Base-by-base conservation (phyloP, 2,888 invertebrate species). In the Synanthedon andrenaeformis region DNA sequence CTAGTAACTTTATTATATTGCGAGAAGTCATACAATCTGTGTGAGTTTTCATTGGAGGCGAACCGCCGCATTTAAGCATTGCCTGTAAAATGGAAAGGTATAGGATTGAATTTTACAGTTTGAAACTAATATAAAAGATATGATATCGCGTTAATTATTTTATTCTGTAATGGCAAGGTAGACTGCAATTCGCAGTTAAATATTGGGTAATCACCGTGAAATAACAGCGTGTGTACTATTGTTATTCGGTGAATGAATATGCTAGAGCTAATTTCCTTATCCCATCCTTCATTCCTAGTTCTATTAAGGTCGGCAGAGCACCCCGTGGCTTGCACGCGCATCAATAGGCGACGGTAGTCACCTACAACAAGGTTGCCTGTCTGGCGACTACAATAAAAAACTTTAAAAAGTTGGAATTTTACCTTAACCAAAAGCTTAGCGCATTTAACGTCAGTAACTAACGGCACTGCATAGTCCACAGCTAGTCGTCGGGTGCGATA, bases 371-470 rank as follows among this genome's bases (percentile, higher is more conserved):
- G 87, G 72, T n/a, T 98, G 97, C 50, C 99, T 91, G 19, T 92
- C 85, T 52, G 28, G 6, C 2, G 6, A 8, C 28, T 28, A 28
- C 28, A 28, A 8, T n/a, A 13, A 45, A 45, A 13, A n/a, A 4
- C 13, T 42, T 42, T 42, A 13, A 45, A 45, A 45, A n/a, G 45
- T 45, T 45, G 6, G 2, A 42, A 42, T 42, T 11, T 23, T 69
- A 93, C 96, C 90, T 98, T 95, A 17, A 99, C 96, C 62, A 99
- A 89, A 52, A 99, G 89, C 80, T 99, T 99, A 35, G 97, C 95
- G 74, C 99, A 99, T 86, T 99, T 99, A 11, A 99, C 96, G 78
- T 99, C 99, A 1, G 99, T 99, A 12, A 99, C 94, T 58, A 99
- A 89, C 0, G 99, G 99, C 28, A 99, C 96, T 6, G 98, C 97